These are phyloP conservation scores for Muscicapa comitata DNA, from an alignment of 2,797 vertebrate species.

Conservation along the genomic window DNA sequence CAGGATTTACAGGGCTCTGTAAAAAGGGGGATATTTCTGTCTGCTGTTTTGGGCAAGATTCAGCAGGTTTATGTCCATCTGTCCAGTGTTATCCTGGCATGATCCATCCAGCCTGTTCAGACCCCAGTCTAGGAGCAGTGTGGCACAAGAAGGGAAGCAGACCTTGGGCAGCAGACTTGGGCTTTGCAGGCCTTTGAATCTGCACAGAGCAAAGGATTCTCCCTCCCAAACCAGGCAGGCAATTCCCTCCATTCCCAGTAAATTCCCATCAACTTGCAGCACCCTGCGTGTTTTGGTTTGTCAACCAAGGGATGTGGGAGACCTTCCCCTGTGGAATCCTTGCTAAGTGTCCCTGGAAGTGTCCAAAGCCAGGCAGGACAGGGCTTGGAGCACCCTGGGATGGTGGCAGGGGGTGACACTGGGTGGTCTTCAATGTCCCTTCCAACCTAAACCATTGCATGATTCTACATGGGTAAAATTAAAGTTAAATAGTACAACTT, in stretches of 20 bases:
- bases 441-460: not conserved
- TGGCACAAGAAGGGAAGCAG: not conserved
- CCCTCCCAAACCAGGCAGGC: not conserved
- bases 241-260: not conserved
- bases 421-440: not conserved
- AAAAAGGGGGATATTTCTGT: not conserved
- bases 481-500: not conserved
- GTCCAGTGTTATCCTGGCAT: not conserved
- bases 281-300: not conserved
- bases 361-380: not conserved
- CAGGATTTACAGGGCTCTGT: not conserved
- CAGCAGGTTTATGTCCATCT: not conserved
- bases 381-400: not conserved
- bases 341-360: not conserved
- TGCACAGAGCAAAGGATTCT: not conserved
- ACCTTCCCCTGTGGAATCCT: not conserved
- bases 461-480: not conserved
- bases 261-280: not conserved
- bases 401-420: not conserved
- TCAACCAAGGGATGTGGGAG: not conserved
- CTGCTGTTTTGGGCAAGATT: not conserved
- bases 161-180: not conserved
- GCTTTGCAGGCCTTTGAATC: not conserved
- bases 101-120: not conserved
- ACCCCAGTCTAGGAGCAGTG: accelerated